These are phyloP conservation scores for Seladonia tumulorum DNA, from an alignment of 2,888 invertebrate genomes.

Conservation along the genomic window DNA sequence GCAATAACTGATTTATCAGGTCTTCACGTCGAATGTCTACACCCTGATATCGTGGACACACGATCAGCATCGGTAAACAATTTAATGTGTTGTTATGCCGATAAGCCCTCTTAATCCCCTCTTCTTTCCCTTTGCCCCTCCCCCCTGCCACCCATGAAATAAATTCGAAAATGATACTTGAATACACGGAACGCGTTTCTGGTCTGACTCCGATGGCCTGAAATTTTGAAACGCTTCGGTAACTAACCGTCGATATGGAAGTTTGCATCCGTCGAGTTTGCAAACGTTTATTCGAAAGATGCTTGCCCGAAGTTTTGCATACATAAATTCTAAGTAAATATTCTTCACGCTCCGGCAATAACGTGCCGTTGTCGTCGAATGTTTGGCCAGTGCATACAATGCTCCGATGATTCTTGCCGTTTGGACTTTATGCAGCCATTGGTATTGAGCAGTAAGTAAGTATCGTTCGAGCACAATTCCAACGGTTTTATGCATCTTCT, in stretches of 20 bases:
- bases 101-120: conserved; percentile 32
- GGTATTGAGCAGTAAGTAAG: too few species aligned
- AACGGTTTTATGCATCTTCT: background rate
- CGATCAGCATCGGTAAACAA: conserved; percentile 43
- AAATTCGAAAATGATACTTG: conserved; percentile 11
- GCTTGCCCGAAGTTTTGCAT: conserved; percentile 13
- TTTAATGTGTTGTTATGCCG: conserved; percentile 32
- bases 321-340: conserved; percentile 14
- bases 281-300: conserved; percentile 15
- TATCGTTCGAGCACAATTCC: background rate
- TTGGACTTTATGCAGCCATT: background rate
- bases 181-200: background rate
- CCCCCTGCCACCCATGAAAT: background rate
- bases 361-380: background rate
- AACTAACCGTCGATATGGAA: background rate
- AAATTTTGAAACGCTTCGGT: background rate
- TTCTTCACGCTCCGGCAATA: background rate
- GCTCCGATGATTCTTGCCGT: background rate
- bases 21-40: conserved; percentile 31
- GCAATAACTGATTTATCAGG: conserved; percentile 51
- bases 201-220: background rate
- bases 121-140: background rate
- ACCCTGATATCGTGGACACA: conserved; percentile 30
- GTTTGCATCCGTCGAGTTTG: background rate
- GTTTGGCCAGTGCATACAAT: background rate